Evolutionary conservation across 2,888 invertebrate species (phyloP).

Genomic region (Stegana nigrithorax): DNA sequence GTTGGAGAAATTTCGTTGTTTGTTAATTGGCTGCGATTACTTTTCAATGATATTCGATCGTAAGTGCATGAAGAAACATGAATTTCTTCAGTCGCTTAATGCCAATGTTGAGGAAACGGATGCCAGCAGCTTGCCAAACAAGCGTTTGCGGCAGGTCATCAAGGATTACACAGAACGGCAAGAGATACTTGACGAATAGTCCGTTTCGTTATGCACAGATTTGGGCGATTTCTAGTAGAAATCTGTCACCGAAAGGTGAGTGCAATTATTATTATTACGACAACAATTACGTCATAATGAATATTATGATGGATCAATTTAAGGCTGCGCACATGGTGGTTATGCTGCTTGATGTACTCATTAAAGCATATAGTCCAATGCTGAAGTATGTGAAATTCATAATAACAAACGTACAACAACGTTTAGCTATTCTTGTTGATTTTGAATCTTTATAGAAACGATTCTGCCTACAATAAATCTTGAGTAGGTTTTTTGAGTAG

Average conservation of each 20-base stretch:
- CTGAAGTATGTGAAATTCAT: constrained; percentile 53
- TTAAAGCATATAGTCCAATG: constrained; percentile 65
- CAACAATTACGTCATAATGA: too few relatives aligned
- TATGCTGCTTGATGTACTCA: constrained; percentile 63
- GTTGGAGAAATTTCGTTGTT: constrained; percentile 73
- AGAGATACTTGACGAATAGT: constrained; percentile 64
- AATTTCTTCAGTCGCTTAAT: constrained; percentile 38
- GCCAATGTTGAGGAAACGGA: constrained; percentile 43
- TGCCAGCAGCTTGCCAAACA: constrained; percentile 57
- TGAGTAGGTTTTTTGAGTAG: constrained; percentile 65
- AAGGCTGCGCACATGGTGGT: constrained; percentile 66
- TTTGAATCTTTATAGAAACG: constrained; percentile 48
- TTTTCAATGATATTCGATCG: constrained; percentile 85
- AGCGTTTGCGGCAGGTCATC: constrained; percentile 60
- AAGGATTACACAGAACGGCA: constrained; percentile 59
- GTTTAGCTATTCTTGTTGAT: neutral
- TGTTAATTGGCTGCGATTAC: constrained; percentile 79
- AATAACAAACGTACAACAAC: too few relatives aligned
- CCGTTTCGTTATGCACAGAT: constrained; percentile 73
- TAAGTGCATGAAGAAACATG: constrained; percentile 68
- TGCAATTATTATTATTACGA: too few relatives aligned
- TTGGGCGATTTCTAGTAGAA: constrained; percentile 75
- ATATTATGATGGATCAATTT: constrained; percentile 66
- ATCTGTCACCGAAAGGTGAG: too few relatives aligned
- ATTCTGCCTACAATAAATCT: constrained; percentile 63